Percentiles rank a stretch among this genome's conserved stretches.
phyloP scores from a whole-genome alignment of 2,113 vertebrate genomes.

The Henicopernis longicauda region DNA sequence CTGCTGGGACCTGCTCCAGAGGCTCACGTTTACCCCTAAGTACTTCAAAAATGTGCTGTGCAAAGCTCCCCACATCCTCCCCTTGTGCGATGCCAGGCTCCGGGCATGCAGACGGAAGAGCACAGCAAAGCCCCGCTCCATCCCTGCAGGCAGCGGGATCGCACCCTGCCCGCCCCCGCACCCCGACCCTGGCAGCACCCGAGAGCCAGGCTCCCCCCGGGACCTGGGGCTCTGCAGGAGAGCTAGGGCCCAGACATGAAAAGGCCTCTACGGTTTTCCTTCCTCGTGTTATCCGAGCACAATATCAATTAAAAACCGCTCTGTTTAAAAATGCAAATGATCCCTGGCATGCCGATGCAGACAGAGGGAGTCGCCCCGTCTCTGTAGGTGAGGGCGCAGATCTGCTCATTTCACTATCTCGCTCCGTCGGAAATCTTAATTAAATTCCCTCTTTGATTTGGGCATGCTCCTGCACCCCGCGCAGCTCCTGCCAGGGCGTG shows the following conservation, averaged over 20 bases:
- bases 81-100: rapidly evolving
- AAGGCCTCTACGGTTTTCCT: not conserved
- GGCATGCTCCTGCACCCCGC: not conserved
- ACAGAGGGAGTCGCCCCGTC: not conserved
- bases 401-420: slow-evolving; percentile 20
- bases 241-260: not conserved
- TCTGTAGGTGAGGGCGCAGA: not conserved
- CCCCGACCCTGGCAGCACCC: not conserved
- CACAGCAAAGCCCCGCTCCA: not conserved
- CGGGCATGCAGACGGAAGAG: not conserved
- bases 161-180: not conserved
- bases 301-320: not conserved
- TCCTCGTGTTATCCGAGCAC: not conserved
- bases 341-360: not conserved
- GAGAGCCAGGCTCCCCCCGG: not conserved
- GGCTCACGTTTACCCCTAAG: rapidly evolving
- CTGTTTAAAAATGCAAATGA: slow-evolving; percentile 30
- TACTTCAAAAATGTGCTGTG: rapidly evolving
- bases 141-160: not conserved
- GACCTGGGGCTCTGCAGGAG: not conserved
- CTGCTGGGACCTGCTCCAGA: not conserved
- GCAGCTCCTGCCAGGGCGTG: not conserved
- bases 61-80: not conserved
- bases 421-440: not conserved
- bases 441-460: slow-evolving; percentile 13